phyloP scores from a whole-genome alignment of 2,113 vertebrate species.

The Brienomyrus longianalis region DNA sequence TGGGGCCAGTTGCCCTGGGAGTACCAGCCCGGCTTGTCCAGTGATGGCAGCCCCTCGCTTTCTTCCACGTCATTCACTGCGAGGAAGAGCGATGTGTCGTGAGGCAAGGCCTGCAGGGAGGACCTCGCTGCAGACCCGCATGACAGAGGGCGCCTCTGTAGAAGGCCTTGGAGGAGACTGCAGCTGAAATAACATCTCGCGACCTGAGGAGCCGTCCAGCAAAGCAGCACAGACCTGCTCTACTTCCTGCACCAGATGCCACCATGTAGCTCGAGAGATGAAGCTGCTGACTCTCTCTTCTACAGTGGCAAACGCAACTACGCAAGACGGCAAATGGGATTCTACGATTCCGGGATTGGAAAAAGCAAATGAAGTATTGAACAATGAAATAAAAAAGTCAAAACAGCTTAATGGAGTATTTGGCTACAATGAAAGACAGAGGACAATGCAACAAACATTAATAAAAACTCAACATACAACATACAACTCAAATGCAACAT shows the following conservation, averaged over 20 bases:
- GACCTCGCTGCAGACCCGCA: not conserved
- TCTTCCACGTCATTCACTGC: slow-evolving; percentile 83
- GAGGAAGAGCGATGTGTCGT: not conserved
- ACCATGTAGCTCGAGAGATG: too few relatives aligned
- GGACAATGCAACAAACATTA: not conserved
- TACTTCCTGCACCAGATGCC: not conserved
- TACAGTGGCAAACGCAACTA: not conserved
- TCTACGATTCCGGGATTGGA: not conserved
- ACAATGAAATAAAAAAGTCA: not conserved
- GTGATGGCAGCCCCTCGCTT: slow-evolving; percentile 62
- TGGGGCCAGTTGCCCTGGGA: slow-evolving; percentile 89
- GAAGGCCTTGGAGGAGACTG: not conserved
- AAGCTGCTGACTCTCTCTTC: not conserved
- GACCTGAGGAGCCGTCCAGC: not conserved
- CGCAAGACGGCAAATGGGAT: not conserved
- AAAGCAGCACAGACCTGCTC: not conserved
- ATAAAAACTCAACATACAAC: not conserved
- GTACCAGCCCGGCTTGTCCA: slow-evolving; percentile 92
- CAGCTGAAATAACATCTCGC: slow-evolving; percentile 3
- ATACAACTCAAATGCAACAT: not conserved
- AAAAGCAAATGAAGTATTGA: not conserved
- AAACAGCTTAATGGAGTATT: not conserved
- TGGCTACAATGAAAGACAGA: not conserved
- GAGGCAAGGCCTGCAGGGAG: not conserved
- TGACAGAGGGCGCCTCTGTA: not conserved